phyloP scores from a whole-genome alignment of 2,888 invertebrate genomes.

The Drosophila dives region DNA sequence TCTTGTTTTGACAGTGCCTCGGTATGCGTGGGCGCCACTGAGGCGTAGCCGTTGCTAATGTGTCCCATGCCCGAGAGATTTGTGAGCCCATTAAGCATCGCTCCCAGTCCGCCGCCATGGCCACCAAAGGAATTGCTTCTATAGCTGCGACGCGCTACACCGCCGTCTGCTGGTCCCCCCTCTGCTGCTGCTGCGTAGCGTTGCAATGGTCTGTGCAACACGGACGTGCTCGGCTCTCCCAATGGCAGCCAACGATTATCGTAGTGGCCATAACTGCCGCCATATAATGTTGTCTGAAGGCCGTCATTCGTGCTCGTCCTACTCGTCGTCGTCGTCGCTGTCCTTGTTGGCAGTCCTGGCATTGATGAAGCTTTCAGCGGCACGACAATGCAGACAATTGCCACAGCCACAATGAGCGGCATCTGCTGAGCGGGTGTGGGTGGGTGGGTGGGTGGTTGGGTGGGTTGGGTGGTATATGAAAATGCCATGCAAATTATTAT shows the following conservation, averaged over 20 bases:
- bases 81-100: constrained; percentile 78
- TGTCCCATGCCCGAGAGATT: constrained; percentile 77
- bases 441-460: not conserved
- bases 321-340: not conserved
- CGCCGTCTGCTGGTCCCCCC: constrained; percentile 10
- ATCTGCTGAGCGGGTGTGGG: constrained; percentile 54
- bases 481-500: constrained; percentile 34
- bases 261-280: constrained; percentile 60
- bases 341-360: constrained; percentile 18
- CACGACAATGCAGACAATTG: constrained; percentile 66
- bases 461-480: constrained; percentile 2
- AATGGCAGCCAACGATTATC: constrained; percentile 75
- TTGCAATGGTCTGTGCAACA: constrained; percentile 45
- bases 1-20: constrained; percentile 69
- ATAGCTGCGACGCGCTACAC: constrained; percentile 55
- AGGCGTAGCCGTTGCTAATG: constrained; percentile 77
- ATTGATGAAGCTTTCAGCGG: constrained; percentile 49
- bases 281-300: constrained; percentile 47
- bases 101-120: constrained; percentile 38
- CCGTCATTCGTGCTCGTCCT: constrained; percentile 20
- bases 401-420: constrained; percentile 67
- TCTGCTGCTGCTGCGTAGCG: constrained; percentile 32
- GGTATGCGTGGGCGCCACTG: constrained; percentile 63
- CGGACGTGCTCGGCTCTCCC: constrained; percentile 32
- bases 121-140: constrained; percentile 44